Evolutionary conservation across 2,113 vertebrate genomes (phyloP).

Genomic region (Thalassoma bifasciatum): DNA sequence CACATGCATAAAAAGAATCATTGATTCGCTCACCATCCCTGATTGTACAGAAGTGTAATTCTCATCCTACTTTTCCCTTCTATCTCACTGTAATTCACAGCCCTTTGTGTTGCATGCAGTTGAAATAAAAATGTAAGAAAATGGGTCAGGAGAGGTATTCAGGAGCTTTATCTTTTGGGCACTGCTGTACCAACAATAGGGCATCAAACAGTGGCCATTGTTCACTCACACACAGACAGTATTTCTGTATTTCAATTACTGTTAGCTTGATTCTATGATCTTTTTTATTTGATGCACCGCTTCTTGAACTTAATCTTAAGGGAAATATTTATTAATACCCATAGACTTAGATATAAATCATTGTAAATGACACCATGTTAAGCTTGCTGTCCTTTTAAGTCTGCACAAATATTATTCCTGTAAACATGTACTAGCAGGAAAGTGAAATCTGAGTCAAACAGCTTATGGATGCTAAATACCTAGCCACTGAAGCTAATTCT

Average conservation of each 20-base stretch:
- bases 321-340: neutral
- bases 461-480: too few relatives aligned
- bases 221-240: neutral
- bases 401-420: neutral
- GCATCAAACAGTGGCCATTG: slow-evolving; percentile 29
- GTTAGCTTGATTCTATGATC: too few relatives aligned
- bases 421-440: neutral
- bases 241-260: neutral
- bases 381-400: neutral
- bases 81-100: slow-evolving; percentile 46
- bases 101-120: slow-evolving; percentile 55
- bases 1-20: slow-evolving; percentile 35
- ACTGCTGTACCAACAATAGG: slow-evolving; percentile 38
- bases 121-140: slow-evolving; percentile 72
- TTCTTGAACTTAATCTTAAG: too few relatives aligned
- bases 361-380: neutral
- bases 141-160: slow-evolving; percentile 71
- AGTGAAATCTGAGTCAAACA: too few relatives aligned
- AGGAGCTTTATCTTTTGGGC: slow-evolving; percentile 54
- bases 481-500: neutral
- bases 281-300: too few relatives aligned
- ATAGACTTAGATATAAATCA: neutral
- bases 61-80: slow-evolving; percentile 42
- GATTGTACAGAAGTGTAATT: slow-evolving; percentile 36
- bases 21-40: slow-evolving; percentile 55